These are phyloP conservation scores for Nezara viridula DNA, from an alignment of 2,888 invertebrate species.

Conservation along the genomic window DNA sequence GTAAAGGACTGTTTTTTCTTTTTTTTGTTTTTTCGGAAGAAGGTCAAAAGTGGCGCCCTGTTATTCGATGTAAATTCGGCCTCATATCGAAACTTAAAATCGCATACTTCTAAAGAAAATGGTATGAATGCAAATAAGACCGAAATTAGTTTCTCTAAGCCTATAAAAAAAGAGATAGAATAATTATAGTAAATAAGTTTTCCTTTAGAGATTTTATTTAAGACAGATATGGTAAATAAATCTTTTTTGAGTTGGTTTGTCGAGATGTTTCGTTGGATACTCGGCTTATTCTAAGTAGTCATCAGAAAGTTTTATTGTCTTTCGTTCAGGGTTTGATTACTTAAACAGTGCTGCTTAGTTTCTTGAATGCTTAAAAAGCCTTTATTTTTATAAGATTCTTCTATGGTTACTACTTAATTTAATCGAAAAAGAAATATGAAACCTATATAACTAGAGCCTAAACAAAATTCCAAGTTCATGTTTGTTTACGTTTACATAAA, in stretches of 20 bases:
- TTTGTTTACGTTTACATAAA: no score
- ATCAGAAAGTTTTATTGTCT: neutral
- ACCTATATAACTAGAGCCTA: no score
- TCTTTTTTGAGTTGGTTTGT: neutral
- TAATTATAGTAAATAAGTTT: neutral
- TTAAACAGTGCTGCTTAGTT: neutral
- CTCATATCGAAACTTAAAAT: slow-evolving; percentile 2
- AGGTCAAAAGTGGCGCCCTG: neutral
- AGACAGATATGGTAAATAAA: neutral
- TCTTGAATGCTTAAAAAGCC: no score
- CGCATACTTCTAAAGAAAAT: neutral
- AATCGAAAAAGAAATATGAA: no score
- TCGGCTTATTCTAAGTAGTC: neutral
- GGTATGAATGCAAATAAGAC: neutral
- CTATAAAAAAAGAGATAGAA: neutral
- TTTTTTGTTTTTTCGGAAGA: neutral
- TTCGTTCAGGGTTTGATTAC: neutral
- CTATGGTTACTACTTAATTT: no score
- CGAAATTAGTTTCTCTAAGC: neutral
- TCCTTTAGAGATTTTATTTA: neutral
- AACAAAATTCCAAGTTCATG: no score
- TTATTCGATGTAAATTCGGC: slow-evolving; percentile 11
- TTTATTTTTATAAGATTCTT: no score
- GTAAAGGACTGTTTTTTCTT: slow-evolving; percentile 18
- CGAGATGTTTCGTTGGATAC: neutral